These are phyloP conservation scores for Stichopus horrens DNA, from an alignment of 53 echinoderm and acorn worm species.

Conservation along the genomic window DNA sequence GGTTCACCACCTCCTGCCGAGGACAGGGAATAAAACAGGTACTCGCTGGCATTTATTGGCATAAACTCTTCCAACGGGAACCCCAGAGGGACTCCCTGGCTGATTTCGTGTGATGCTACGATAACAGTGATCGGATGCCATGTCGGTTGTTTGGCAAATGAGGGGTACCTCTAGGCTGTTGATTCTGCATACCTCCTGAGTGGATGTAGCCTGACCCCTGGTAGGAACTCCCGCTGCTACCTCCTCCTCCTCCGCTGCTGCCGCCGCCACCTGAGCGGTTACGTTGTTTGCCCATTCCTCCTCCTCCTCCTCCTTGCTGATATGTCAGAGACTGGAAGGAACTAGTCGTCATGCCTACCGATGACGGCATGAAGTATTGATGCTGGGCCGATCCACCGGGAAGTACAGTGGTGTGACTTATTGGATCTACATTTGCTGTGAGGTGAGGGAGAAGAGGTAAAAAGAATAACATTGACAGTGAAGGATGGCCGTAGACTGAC, in stretches of 20 bases:
- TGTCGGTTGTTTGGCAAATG: constrained; percentile 38
- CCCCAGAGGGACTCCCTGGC: background rate
- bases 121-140: constrained; percentile 37
- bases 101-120: constrained; percentile 24
- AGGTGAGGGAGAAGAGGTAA: background rate
- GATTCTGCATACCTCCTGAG: constrained; percentile 38
- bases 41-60: background rate
- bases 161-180: constrained; percentile 12
- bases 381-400: constrained; percentile 86
- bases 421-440: constrained; percentile 95
- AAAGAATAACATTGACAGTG: background rate
- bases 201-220: constrained; percentile 13
- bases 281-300: constrained; percentile 6
- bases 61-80: background rate
- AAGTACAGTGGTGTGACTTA: constrained; percentile 83
- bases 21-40: background rate
- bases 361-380: constrained; percentile 83
- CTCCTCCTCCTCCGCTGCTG: constrained; percentile 3
- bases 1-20: background rate
- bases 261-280: constrained; percentile 19
- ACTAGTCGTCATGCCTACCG: constrained; percentile 74
- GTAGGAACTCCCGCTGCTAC: background rate
- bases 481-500: too few species aligned
- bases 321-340: constrained; percentile 50
- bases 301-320: constrained; percentile 12